phyloP scores from a whole-genome alignment of 2,113 vertebrate species.

The Perognathus longimembris region DNA sequence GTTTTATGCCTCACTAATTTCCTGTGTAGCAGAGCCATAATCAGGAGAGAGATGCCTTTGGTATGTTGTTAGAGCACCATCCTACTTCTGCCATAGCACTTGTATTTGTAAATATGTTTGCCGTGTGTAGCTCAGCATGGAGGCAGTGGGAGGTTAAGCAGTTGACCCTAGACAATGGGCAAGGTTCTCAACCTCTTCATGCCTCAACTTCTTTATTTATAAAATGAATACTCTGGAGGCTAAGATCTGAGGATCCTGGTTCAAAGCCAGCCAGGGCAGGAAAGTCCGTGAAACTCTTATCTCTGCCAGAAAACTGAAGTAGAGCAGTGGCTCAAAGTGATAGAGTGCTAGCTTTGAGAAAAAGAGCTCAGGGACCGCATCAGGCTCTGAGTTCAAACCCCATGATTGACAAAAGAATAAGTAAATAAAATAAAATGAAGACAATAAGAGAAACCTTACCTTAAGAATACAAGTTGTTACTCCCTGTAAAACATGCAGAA shows the following conservation, averaged over 20 bases:
- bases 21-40: not conserved
- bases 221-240: too few species aligned
- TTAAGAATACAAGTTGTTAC: not conserved
- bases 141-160: not conserved
- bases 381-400: too few species aligned
- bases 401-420: too few species aligned
- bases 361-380: too few species aligned
- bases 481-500: not conserved
- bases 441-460: not conserved
- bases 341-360: too few species aligned
- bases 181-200: not conserved
- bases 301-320: too few species aligned
- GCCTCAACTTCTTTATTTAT: not conserved
- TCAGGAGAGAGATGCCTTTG: not conserved
- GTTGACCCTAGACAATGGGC: not conserved
- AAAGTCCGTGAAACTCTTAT: too few species aligned
- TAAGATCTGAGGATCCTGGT: too few species aligned
- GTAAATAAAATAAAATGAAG: not conserved
- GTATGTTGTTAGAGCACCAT: not conserved
- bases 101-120: not conserved
- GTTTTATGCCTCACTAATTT: too few species aligned
- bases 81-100: not conserved
- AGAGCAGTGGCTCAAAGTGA: too few species aligned
- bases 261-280: too few species aligned
- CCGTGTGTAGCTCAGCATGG: not conserved